Conservation (phyloP, 37 sponge, comb jelly and placozoan genomes). For the Aplysina aerophoba region DNA sequence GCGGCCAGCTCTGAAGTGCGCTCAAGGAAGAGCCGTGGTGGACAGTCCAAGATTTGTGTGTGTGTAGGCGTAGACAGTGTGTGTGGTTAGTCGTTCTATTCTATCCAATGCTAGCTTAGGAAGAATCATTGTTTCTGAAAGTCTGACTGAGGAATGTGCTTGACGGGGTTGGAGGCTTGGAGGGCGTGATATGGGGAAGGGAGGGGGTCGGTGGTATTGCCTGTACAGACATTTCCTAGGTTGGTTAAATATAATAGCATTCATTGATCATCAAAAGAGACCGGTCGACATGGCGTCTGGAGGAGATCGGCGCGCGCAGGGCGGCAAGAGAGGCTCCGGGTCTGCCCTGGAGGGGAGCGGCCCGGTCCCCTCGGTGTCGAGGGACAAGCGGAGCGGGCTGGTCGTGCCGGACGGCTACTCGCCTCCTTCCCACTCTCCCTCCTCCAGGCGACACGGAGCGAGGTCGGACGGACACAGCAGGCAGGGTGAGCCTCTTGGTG, state of each 20-base stretch:
- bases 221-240: too few species aligned
- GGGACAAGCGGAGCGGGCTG: constrained; percentile 24
- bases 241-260: too few species aligned
- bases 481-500: too few species aligned
- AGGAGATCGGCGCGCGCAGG: too few species aligned
- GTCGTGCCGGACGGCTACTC: constrained; percentile 31
- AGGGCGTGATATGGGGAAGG: too few species aligned
- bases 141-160: too few species aligned
- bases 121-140: background rate
- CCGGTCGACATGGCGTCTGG: constrained; percentile 24
- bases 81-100: background rate
- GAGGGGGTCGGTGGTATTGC: too few species aligned
- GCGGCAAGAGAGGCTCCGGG: too few species aligned
- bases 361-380: background rate
- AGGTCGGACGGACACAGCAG: too few species aligned
- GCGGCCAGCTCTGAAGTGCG: constrained; percentile 78
- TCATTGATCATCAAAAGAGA: too few species aligned
- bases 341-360: background rate
- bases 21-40: background rate
- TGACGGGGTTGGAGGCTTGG: too few species aligned
- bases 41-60: background rate
- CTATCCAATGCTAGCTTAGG: background rate
- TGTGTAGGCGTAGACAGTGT: background rate
- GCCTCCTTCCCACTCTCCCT: background rate
- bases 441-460: too few species aligned